Conservation (phyloP, 2,113 vertebrate genomes). For the Copsychus sechellarum region DNA sequence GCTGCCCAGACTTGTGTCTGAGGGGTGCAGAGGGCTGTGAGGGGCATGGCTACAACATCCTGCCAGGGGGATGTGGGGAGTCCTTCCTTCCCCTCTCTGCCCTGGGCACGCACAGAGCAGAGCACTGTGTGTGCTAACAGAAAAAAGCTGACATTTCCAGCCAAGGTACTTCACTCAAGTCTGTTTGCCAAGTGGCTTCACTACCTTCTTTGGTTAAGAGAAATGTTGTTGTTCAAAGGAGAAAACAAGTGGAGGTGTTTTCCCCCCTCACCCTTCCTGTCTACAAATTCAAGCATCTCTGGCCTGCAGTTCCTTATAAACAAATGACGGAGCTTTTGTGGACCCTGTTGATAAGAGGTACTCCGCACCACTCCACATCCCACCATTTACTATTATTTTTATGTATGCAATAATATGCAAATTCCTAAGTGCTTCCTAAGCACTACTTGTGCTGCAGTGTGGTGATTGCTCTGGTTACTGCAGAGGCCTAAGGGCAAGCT, state of each 20-base stretch:
- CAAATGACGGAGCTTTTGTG: conserved; percentile 58
- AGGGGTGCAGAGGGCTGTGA: not conserved
- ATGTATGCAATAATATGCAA: not conserved
- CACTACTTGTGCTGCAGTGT: not conserved
- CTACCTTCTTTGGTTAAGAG: conserved; percentile 39
- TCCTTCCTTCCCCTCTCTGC: not conserved
- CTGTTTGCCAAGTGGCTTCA: conserved; percentile 32
- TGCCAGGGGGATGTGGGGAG: fast-evolving
- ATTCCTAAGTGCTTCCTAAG: not conserved
- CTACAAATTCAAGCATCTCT: conserved; percentile 34
- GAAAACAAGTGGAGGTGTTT: conserved; percentile 46
- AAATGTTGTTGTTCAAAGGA: conserved; percentile 42
- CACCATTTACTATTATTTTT: not conserved
- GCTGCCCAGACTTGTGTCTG: too few relatives aligned
- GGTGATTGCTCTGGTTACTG: not conserved
- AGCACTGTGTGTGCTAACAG: not conserved
- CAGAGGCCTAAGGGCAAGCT: not conserved
- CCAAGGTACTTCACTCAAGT: not conserved
- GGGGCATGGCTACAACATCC: not conserved
- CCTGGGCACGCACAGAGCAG: fast-evolving
- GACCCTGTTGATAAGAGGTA: conserved; percentile 45
- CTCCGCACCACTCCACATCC: not conserved
- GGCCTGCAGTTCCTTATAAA: conserved; percentile 43
- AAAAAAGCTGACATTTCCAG: conserved; percentile 30
- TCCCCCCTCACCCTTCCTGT: conserved; percentile 67